These are phyloP conservation scores for Erythrolamprus reginae DNA, from an alignment of 2,113 vertebrate species.

Conservation along the genomic window DNA sequence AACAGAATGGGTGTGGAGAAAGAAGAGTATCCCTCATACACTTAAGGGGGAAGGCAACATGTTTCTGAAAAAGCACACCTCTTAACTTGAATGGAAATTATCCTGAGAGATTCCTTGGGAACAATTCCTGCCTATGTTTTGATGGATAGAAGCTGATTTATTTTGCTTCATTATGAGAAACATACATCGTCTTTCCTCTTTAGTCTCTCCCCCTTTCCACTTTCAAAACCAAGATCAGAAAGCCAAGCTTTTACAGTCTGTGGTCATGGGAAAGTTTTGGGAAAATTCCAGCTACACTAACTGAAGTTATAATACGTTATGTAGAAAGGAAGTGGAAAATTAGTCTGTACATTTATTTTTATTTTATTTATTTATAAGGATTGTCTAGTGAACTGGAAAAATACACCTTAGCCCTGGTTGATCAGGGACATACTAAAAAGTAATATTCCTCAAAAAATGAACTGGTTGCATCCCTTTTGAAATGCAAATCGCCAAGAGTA, in stretches of 20 bases:
- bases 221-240: neutral
- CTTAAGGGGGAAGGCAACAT: constrained; percentile 20
- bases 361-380: neutral
- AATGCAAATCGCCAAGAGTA: neutral
- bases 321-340: neutral
- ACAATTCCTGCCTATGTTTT: constrained; percentile 17
- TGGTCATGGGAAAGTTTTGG: constrained; percentile 28
- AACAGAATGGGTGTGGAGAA: neutral
- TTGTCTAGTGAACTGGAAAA: neutral
- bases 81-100: constrained; percentile 8
- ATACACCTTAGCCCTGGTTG: neutral
- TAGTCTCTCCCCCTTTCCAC: constrained; percentile 10
- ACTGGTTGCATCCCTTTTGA: neutral
- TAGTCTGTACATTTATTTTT: neutral
- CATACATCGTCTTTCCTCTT: constrained; percentile 19
- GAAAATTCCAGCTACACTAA: constrained; percentile 27
- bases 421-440: neutral
- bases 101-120: constrained; percentile 17
- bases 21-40: constrained; percentile 18
- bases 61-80: constrained; percentile 28
- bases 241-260: neutral
- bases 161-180: constrained; percentile 28
- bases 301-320: constrained; percentile 13
- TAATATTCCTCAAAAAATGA: neutral
- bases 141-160: constrained; percentile 30